phyloP scores from a whole-genome alignment of 2,888 invertebrate genomes.

The Bellardia pandia region DNA sequence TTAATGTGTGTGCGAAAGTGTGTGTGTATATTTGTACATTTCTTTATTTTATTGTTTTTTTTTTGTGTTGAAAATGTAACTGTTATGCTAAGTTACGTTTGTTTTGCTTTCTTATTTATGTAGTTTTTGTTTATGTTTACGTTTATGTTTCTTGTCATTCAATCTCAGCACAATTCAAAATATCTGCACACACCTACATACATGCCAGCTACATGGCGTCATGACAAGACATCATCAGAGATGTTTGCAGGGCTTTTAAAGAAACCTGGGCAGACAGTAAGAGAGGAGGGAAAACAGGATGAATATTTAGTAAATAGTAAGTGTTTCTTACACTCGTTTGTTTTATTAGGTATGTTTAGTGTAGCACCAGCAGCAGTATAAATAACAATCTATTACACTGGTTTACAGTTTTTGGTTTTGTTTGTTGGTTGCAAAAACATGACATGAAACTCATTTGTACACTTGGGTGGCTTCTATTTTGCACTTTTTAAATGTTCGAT shows the following conservation, averaged over 20 bases:
- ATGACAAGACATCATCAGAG: constrained; percentile 2
- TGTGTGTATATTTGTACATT: not conserved
- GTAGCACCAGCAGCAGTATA: not conserved
- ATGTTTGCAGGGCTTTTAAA: constrained; percentile 21
- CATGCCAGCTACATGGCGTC: not conserved
- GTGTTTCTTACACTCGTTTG: not conserved
- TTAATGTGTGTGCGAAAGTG: not conserved
- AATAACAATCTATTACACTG: constrained; percentile 28
- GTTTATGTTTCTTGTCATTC: constrained; percentile 3
- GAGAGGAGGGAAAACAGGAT: not conserved
- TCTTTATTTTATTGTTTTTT: no score
- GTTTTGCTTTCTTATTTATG: not conserved
- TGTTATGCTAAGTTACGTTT: not conserved
- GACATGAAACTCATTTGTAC: constrained; percentile 32
- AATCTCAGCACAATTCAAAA: constrained; percentile 7
- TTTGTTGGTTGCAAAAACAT: constrained; percentile 31
- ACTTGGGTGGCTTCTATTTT: no score
- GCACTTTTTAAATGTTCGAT: no score
- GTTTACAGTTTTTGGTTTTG: not conserved
- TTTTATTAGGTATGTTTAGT: not conserved
- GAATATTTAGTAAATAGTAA: not conserved
- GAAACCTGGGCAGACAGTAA: constrained; percentile 5
- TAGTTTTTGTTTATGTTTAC: not conserved
- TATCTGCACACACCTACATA: not conserved
- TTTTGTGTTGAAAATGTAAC: constrained; percentile 1